Evolutionary conservation across 2,113 vertebrate genomes (phyloP).

Genomic region (Colius striatus): DNA sequence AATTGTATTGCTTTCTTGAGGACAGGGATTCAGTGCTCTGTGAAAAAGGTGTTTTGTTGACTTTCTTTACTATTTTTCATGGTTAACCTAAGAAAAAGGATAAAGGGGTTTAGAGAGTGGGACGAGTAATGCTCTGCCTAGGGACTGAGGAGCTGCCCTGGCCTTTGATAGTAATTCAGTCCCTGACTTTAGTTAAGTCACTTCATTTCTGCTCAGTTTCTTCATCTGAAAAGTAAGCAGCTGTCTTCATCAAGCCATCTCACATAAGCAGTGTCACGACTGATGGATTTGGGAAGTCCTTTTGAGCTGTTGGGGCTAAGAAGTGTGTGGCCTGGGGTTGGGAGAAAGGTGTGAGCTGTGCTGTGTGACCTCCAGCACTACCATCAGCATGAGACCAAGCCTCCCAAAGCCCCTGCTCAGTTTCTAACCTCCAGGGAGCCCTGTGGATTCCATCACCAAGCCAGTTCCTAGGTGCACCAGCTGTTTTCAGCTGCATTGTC

Average conservation of each 20-base stretch:
- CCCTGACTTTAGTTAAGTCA: neutral
- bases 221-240: neutral
- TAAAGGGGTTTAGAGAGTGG: neutral
- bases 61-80: neutral
- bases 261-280: neutral
- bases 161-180: neutral
- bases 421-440: neutral
- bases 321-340: too few relatives aligned
- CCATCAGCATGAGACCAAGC: neutral
- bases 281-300: neutral
- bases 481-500: neutral
- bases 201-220: neutral
- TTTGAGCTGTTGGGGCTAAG: neutral
- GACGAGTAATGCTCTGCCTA: neutral
- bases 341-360: neutral
- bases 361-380: neutral
- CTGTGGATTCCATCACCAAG: neutral
- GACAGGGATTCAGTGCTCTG: neutral
- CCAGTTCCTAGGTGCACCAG: neutral
- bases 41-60: neutral
- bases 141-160: neutral
- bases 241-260: neutral
- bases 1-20: neutral
- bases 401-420: neutral
- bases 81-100: neutral